Base-by-base conservation (phyloP, 2,113 vertebrate species). In the Panthera leo region DNA sequence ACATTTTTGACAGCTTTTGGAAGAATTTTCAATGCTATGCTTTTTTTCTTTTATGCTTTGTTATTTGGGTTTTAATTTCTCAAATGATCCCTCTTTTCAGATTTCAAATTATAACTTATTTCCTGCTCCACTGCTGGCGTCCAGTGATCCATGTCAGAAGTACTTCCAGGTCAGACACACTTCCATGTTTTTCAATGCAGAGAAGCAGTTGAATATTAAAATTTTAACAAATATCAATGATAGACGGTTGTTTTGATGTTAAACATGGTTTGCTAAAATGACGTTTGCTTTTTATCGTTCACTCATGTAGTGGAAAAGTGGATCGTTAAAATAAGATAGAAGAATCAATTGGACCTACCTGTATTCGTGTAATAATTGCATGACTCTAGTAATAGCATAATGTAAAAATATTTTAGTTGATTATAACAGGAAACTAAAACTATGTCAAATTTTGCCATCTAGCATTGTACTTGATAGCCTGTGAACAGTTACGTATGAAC, bases 131-230 rank as follows among this genome's bases (percentile, higher is more conserved):
- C 97, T 99, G 98, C 98, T 98, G 99, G 99, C 94, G 96, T 95
- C 98, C 98, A 11, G 98, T 95, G 98, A 99, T 96, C 99, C 99
- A 98, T 99, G 99, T 99, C 99, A 98, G 99, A 99, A 99, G 98
- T 98, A 98, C 98, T 99, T 98, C 98, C 99, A 99, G 99, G 99
- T 99, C 98, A 99, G 99, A 99, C 89, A 97, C 63, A 96, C 97
- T 99, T 99, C 98, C 96, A 91, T 93, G 95, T 98, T 94, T 98
- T 98, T 97, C 97, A 97, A 92, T 98, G 80, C 94, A 61, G 83
- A 97, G 51, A 93, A 98, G 96, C 96, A 88, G 55, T 88, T 98
- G 85, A 97, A 92, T 92, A 45, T 97, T 92, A 78, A 86, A 92
- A 70, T 18, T 91, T 86, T 70, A 87, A 90, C 25, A 39, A 58